Evolutionary conservation across 64 coral and sea anemone genomes (phyloP).

Genomic region (Pocillopora verrucosa): DNA sequence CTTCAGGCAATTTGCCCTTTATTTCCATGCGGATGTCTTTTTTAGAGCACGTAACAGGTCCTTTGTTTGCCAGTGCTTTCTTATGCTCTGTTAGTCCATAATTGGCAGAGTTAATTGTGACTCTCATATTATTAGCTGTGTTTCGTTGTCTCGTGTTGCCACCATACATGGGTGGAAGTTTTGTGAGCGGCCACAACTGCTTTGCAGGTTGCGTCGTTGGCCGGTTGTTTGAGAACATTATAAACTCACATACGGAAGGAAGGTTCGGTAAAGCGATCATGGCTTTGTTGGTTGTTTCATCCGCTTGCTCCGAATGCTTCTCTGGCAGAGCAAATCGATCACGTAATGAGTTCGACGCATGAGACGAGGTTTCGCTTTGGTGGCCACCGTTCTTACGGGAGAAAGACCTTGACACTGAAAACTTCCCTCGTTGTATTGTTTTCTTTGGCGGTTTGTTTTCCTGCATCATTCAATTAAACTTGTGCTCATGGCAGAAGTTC

Average conservation of each 20-base stretch:
- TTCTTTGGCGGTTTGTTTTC: not conserved
- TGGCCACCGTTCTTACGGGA: not conserved
- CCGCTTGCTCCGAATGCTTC: not conserved
- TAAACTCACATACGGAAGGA: slow-evolving; percentile 46
- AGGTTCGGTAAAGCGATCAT: slow-evolving; percentile 1
- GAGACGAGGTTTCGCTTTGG: not conserved
- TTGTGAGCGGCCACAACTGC: not conserved
- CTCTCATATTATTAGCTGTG: not conserved
- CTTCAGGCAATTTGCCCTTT: slow-evolving; percentile 60
- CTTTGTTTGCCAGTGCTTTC: not conserved
- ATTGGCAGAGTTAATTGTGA: not conserved
- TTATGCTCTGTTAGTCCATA: not conserved
- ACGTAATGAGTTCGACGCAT: not conserved
- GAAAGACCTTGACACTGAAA: not conserved
- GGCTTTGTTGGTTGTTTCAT: not conserved
- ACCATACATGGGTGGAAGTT: slow-evolving; percentile 21
- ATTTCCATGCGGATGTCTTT: slow-evolving; percentile 58
- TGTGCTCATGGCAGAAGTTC: not conserved
- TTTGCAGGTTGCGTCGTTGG: not conserved
- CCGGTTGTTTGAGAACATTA: slow-evolving; percentile 13
- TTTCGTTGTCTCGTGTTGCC: not conserved
- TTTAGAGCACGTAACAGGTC: slow-evolving; percentile 1
- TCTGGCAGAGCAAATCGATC: slow-evolving; percentile 2
- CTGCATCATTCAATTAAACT: not conserved
- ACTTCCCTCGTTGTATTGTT: not conserved